Evolutionary conservation across 2,797 vertebrate species (phyloP), one percentile per base, ranked within the genome.

Genomic region (Ctenopoma multispine): DNA sequence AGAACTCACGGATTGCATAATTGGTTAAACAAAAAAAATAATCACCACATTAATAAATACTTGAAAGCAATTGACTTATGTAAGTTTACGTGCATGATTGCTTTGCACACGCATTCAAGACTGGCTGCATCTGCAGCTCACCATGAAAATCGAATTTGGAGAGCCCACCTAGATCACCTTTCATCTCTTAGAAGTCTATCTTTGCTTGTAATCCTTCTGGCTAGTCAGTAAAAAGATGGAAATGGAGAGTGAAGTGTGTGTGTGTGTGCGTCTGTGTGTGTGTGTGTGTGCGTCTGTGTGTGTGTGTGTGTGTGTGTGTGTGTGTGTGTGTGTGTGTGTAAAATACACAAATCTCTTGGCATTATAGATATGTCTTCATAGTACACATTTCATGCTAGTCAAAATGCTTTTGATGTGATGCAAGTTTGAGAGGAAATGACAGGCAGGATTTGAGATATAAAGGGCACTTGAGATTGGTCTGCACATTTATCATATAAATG

Each of bases 71-170:
- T 9, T 9, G 31, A 2, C 8, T 9, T 34, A 29, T 29, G 31
- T 8, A 34, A 34, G 31, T 8, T 1, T 34, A 34, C 1, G 3
- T 34, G 31, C 1, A 8, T 84, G 82, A 89, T 87, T 76, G 78
- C 73, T 72, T 83, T 84, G 59, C 79, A 80, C 61, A 79, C 55
- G 67, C 81, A 55, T 82, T 68, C 69, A 57, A 63, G 46, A 81
- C 68, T 63, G 72, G 49, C 38, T 59, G 77, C 75, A 77, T 87
- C 69, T 89, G 31, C 74, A 86, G 77, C 79, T 78, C 81, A 88
- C 76, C 82, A 11, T 90, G 81, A 87, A 86, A 90, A 90, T 89
- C 27, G 6, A 82, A 88, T 91, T 86, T 82, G 56, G 80, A 73
- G 76, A 85, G 77, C 84, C 79, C 76, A 80, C 65, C 76, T 78